These are phyloP conservation scores for Aldabrachelys gigantea DNA, from an alignment of 2,113 vertebrate species.

Conservation along the genomic window DNA sequence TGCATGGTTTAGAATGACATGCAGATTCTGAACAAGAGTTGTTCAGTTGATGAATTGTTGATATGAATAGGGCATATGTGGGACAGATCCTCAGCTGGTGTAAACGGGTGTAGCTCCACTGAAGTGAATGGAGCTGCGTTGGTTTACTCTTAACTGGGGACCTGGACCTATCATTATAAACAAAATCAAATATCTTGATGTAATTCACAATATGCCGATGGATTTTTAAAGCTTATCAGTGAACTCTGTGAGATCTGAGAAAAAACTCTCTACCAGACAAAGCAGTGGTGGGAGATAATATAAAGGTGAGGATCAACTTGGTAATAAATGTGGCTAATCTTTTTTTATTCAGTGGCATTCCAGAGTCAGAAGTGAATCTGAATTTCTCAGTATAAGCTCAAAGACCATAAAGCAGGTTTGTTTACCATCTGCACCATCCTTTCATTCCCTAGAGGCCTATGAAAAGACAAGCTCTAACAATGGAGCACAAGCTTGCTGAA, in stretches of 20 bases:
- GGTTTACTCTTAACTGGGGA: neutral
- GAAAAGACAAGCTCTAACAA: constrained; percentile 34
- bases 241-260: neutral
- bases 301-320: neutral
- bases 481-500: constrained; percentile 26
- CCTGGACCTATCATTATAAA: neutral
- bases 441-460: constrained; percentile 38
- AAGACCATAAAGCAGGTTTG: constrained; percentile 41
- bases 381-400: constrained; percentile 45
- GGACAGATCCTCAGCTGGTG: neutral
- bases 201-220: neutral
- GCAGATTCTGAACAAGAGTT: neutral
- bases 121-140: neutral
- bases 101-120: neutral
- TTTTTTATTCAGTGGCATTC: constrained; percentile 24
- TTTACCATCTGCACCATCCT: constrained; percentile 57
- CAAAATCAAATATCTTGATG: neutral
- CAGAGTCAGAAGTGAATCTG: constrained; percentile 50
- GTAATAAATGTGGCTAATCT: constrained; percentile 35
- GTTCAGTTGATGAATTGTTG: neutral
- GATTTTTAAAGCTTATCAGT: neutral
- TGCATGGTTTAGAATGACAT: accelerated
- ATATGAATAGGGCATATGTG: neutral
- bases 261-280: neutral
- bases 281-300: neutral